These are phyloP conservation scores for Heliconius hortense DNA, from an alignment of 2,888 invertebrate genomes.

Conservation along the genomic window DNA sequence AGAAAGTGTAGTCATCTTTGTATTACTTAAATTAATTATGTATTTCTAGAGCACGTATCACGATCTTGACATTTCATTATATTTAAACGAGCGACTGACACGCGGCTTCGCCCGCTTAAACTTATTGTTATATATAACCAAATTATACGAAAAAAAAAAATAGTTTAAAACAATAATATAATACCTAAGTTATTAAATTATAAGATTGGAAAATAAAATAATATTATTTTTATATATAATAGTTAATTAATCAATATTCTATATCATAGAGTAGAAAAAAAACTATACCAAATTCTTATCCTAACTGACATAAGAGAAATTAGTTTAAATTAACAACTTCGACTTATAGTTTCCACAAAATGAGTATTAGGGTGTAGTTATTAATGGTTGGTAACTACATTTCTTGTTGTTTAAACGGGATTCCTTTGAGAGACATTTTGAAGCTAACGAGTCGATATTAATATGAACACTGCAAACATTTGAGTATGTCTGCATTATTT, in stretches of 20 bases:
- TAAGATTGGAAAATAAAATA: too few species aligned
- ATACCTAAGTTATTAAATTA: too few species aligned
- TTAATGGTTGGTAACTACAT: conserved; percentile 33
- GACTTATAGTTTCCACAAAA: conserved; percentile 9
- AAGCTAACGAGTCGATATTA: conserved; percentile 36
- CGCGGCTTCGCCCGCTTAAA: too few species aligned
- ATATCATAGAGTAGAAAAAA: not conserved
- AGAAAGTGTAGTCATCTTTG: conserved; percentile 8
- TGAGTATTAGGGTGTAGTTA: conserved; percentile 23
- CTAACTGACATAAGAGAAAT: not conserved
- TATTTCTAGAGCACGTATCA: conserved; percentile 3
- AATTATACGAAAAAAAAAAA: too few species aligned
- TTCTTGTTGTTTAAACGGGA: conserved; percentile 45
- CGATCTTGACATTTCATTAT: not conserved
- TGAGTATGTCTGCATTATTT: conserved; percentile 16
- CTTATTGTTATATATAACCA: too few species aligned
- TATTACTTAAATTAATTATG: not conserved
- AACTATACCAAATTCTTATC: not conserved
- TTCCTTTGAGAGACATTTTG: conserved; percentile 34
- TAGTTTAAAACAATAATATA: too few species aligned
- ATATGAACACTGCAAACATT: conserved; percentile 34
- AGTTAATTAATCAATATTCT: too few species aligned
- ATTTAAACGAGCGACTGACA: not conserved
- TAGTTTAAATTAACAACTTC: conserved; percentile 18
- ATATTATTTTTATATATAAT: too few species aligned